phyloP scores from a whole-genome alignment of 1,140 invertebrate species.

The Drosophila auraria region DNA sequence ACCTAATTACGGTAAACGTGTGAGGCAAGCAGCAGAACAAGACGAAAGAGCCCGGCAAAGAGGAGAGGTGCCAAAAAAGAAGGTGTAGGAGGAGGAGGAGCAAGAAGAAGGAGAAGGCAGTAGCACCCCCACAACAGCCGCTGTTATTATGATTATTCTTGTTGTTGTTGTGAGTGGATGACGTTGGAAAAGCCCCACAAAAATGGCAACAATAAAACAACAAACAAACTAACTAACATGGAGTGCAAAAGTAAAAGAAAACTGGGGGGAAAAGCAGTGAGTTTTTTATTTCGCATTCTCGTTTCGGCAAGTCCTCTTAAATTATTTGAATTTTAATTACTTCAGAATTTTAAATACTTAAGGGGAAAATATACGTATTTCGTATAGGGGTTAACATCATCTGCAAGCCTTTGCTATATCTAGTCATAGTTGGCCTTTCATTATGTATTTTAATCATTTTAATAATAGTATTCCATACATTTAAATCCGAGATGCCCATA shows the following conservation, averaged over 20 bases:
- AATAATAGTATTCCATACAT: too few species aligned
- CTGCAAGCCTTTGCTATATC: too few species aligned
- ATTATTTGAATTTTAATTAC: constrained; percentile 4
- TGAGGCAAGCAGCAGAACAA: constrained; percentile 13
- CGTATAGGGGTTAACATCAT: too few species aligned
- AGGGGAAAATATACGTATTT: neutral
- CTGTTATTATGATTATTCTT: neutral
- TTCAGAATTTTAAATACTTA: neutral
- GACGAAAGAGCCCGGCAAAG: constrained; percentile 3
- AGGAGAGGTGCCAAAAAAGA: neutral
- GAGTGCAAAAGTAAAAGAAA: constrained; percentile 17
- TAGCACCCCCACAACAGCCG: constrained; percentile 14
- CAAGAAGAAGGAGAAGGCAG: neutral
- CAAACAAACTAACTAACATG: constrained; percentile 26
- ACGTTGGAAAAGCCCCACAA: constrained; percentile 35
- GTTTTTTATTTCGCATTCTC: constrained; percentile 3
- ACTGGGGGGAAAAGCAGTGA: neutral
- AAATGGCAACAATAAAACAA: constrained; percentile 26
- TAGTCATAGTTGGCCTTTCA: too few species aligned
- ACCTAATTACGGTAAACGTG: constrained; percentile 69
- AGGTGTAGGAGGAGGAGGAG: neutral
- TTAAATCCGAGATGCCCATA: too few species aligned
- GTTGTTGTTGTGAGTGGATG: constrained; percentile 7
- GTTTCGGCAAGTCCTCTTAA: neutral
- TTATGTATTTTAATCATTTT: too few species aligned